These are phyloP conservation scores for Drosophila nikananu DNA, from an alignment of 1,140 invertebrate genomes.

Conservation along the genomic window DNA sequence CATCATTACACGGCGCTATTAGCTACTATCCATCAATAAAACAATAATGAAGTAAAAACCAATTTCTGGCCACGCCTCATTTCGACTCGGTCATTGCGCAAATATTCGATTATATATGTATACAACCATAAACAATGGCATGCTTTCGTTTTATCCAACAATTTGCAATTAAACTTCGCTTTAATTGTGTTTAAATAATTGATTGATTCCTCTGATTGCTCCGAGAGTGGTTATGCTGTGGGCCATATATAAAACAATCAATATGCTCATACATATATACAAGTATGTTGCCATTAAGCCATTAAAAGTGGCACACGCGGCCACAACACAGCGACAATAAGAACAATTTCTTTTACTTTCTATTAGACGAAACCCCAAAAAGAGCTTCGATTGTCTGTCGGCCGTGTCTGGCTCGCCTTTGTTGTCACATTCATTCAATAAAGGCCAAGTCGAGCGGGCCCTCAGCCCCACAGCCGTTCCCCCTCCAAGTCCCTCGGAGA, in stretches of 20 bases:
- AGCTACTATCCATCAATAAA: constrained; percentile 37
- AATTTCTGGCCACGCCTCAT: constrained; percentile 48
- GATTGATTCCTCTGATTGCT: constrained; percentile 61
- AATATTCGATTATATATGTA: constrained; percentile 60
- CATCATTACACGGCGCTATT: constrained; percentile 49
- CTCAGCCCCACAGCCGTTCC: constrained; percentile 11
- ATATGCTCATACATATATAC: neutral
- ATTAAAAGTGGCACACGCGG: constrained; percentile 68
- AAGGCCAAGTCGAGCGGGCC: constrained; percentile 67
- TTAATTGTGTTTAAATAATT: constrained; percentile 67
- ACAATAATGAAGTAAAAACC: constrained; percentile 35
- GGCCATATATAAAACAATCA: constrained; percentile 22
- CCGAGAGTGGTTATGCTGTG: constrained; percentile 27
- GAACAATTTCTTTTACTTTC: constrained; percentile 83
- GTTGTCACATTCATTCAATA: constrained; percentile 83
- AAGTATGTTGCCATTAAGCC: constrained; percentile 19
- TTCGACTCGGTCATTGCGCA: constrained; percentile 61
- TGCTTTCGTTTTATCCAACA: constrained; percentile 67
- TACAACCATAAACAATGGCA: constrained; percentile 55
- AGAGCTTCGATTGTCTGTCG: constrained; percentile 49
- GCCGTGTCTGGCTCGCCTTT: constrained; percentile 67
- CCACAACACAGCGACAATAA: constrained; percentile 54
- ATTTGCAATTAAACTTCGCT: constrained; percentile 55
- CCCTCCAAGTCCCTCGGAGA: constrained; percentile 15
- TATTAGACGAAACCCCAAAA: constrained; percentile 70